Base-by-base conservation (phyloP, 2,797 vertebrate genomes). In the Diplodus sargus region DNA sequence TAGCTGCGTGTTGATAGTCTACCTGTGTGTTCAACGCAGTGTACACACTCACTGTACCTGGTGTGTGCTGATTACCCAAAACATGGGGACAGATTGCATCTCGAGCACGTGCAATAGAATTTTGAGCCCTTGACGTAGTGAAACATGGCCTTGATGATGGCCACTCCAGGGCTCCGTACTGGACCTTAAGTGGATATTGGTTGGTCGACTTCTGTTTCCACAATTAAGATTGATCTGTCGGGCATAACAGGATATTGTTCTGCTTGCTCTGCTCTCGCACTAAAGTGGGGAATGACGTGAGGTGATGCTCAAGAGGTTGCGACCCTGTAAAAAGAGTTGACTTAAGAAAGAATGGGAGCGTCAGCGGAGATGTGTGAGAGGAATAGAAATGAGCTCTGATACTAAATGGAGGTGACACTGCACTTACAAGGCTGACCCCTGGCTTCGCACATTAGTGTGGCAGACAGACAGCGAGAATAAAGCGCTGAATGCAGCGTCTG, bases 361-460 rank as follows among this genome's bases (percentile, higher is more conserved):
- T 3, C 20, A 49, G 30, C 39, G 20, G 18, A 45, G 23, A 71
- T 3, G 30, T 61, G 74, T 74, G 76, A 51, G 48, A 28, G 49
- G 79, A 82, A 78, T 85, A 70, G 56, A 84, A 84, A 87, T 79
- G 58, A 78, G 78, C 65, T 39, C 2, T 8, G 69, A 39, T 20
- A 47, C 59, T 85, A 73, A 85, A 77, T 48, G 65, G 67, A 85
- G 58, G 68, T 47, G 79, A 74, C 39, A 48, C 42, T 75, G 51
- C 68, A 70, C 39, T 74, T 69, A 64, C 57, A 70, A n/a, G 68
- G 65, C 78, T 71, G 69, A 78, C 74, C 81, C 72, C 73, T 71
- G 18, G 49, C 56, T 69, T 84, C 52, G 71, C 76, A 70, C 77
- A 74, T 85, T 73, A 70, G 64, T 70, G 74, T 79, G 53, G 47